Conservation (phyloP, 1,140 invertebrate genomes). For the Drosophila sechellia region DNA sequence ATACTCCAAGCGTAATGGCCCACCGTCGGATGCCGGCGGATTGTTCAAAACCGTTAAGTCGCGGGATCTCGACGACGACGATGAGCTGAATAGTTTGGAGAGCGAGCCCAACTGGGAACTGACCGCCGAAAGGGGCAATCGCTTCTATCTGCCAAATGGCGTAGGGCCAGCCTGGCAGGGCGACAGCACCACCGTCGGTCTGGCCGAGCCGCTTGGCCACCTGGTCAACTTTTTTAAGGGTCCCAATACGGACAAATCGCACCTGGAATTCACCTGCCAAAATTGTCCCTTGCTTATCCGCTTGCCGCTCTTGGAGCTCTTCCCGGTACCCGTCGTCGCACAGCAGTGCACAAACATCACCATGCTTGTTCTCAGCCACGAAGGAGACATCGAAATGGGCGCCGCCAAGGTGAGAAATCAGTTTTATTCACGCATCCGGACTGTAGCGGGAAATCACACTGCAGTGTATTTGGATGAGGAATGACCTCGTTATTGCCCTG, state of each 20-base stretch:
- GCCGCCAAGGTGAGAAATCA: slow-evolving; percentile 62
- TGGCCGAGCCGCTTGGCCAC: slow-evolving; percentile 67
- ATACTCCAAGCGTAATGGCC: slow-evolving; percentile 75
- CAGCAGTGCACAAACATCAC: slow-evolving; percentile 54
- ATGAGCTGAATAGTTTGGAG: slow-evolving; percentile 65
- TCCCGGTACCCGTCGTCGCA: slow-evolving; percentile 86
- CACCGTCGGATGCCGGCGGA: slow-evolving; percentile 58
- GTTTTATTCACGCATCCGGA: not conserved
- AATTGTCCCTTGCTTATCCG: slow-evolving; percentile 88
- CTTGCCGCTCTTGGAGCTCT: slow-evolving; percentile 88
- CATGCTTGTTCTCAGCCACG: slow-evolving; percentile 63
- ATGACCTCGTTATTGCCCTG: not conserved
- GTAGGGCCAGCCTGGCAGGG: slow-evolving; percentile 88
- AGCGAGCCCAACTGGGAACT: slow-evolving; percentile 87
- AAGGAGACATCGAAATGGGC: slow-evolving; percentile 70
- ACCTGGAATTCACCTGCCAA: slow-evolving; percentile 59
- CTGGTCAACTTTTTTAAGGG: slow-evolving; percentile 71
- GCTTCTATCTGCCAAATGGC: slow-evolving; percentile 89
- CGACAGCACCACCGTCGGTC: slow-evolving; percentile 83
- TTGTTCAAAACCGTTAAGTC: slow-evolving; percentile 74
- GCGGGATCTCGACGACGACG: slow-evolving; percentile 55
- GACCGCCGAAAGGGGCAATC: slow-evolving; percentile 87
- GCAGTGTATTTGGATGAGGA: too few relatives aligned
- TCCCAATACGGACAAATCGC: slow-evolving; percentile 39
- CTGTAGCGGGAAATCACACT: too few relatives aligned